Evolutionary conservation across 2,888 invertebrate genomes (phyloP).

Genomic region (Polyploca ridens): DNA sequence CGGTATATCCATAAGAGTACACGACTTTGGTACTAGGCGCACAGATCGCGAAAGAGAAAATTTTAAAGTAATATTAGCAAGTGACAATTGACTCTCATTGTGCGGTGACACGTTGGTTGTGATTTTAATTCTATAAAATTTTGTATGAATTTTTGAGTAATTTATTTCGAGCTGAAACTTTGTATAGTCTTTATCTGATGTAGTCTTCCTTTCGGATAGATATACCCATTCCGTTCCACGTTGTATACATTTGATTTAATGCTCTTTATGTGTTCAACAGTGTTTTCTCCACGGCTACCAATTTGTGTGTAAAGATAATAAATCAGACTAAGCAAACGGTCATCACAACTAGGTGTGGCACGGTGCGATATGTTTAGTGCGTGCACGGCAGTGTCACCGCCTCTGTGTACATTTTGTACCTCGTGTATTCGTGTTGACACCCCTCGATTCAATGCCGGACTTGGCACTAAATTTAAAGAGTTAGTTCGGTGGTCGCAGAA

Average conservation of each 20-base stretch:
- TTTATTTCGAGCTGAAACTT: no score
- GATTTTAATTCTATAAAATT: no score
- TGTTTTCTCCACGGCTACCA: constrained; percentile 67
- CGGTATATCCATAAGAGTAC: no score
- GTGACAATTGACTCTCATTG: no score
- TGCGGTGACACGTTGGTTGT: no score
- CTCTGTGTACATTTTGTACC: constrained; percentile 30
- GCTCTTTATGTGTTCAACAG: constrained; percentile 27
- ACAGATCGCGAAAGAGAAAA: no score
- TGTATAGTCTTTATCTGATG: no score
- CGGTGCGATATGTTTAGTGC: constrained; percentile 64
- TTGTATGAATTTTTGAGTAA: no score
- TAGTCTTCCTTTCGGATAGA: no score
- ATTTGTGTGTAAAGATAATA: constrained; percentile 55
- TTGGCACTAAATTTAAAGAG: constrained; percentile 18
- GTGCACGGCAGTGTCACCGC: constrained; percentile 56
- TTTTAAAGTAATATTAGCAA: no score
- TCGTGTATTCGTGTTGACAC: constrained; percentile 23
- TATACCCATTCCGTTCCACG: no score
- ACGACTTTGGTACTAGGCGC: no score
- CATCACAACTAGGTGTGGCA: constrained; percentile 82
- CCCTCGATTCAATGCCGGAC: constrained; percentile 1
- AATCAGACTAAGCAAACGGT: constrained; percentile 73
- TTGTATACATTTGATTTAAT: not conserved
- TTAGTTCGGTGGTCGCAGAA: constrained; percentile 72